Conservation (phyloP, 2,797 vertebrate species). For the Hafferia zeledoni region DNA sequence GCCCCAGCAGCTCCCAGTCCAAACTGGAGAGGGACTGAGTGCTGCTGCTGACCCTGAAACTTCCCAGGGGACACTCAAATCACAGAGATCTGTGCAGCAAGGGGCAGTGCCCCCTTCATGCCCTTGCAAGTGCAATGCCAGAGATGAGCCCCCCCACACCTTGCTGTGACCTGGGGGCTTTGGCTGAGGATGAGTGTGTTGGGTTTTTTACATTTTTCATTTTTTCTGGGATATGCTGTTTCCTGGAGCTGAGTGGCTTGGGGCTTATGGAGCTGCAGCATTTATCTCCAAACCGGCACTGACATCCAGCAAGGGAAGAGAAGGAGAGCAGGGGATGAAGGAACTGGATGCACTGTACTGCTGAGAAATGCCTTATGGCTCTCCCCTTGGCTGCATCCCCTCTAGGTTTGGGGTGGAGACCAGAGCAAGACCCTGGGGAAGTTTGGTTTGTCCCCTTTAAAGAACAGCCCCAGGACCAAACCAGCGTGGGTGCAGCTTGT, state of each 20-base stretch:
- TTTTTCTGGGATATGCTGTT: accelerated
- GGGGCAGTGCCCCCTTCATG: neutral
- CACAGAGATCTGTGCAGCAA: neutral
- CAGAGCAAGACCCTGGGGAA: neutral
- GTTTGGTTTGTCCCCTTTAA: neutral
- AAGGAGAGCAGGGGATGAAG: neutral
- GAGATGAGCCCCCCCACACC: accelerated
- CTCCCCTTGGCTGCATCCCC: neutral
- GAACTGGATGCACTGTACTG: accelerated
- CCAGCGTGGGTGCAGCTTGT: accelerated
- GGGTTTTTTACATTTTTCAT: neutral
- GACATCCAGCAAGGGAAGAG: accelerated
- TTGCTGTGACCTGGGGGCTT: neutral
- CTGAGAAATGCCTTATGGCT: neutral
- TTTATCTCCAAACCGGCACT: neutral
- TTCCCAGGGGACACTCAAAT: neutral
- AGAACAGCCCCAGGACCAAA: neutral
- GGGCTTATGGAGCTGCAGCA: neutral
- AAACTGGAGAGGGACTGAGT: neutral
- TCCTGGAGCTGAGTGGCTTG: neutral
- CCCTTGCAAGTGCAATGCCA: neutral
- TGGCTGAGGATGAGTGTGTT: neutral
- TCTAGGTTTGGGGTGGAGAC: neutral
- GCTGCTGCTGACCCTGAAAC: neutral
- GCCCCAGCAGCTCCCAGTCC: neutral